phyloP scores from a whole-genome alignment of 35 echinoderm and acorn worm species.

The Heliocidaris tuberculata region DNA sequence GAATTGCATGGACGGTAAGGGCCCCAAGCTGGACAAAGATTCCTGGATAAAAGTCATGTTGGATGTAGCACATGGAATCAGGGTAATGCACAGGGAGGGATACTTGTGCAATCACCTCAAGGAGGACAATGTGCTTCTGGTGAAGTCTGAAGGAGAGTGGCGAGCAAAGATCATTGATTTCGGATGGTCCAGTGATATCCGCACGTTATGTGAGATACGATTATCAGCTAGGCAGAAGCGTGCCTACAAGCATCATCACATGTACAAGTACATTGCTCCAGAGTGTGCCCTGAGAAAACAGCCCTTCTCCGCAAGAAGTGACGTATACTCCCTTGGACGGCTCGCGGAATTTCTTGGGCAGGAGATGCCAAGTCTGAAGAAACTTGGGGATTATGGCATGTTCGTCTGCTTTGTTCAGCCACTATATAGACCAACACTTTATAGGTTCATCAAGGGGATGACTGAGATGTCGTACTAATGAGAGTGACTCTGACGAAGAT shows the following conservation, averaged over 20 bases:
- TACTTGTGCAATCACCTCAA: constrained; percentile 34
- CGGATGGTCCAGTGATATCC: too few species aligned
- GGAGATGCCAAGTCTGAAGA: too few species aligned
- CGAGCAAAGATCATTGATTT: constrained; percentile 42
- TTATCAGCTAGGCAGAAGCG: too few species aligned
- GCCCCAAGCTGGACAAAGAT: constrained; percentile 8
- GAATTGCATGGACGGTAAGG: background rate
- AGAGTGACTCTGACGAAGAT: background rate
- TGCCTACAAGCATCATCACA: too few species aligned
- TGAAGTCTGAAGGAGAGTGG: background rate
- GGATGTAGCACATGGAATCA: constrained; percentile 21
- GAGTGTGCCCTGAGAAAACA: too few species aligned
- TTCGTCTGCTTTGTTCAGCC: background rate
- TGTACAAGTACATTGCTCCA: too few species aligned
- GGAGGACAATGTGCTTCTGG: constrained; percentile 41
- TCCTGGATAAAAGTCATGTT: constrained; percentile 8
- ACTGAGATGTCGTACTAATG: background rate
- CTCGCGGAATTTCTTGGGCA: too few species aligned
- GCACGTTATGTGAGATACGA: too few species aligned
- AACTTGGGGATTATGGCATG: background rate
- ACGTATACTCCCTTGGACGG: too few species aligned
- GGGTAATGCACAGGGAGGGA: background rate
- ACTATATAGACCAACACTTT: background rate
- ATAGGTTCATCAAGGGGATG: background rate
- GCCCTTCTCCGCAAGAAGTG: too few species aligned